Evolutionary conservation across 2,113 vertebrate species (phyloP), one percentile per base, ranked within the genome.

Genomic region (Clarias gariepinus): DNA sequence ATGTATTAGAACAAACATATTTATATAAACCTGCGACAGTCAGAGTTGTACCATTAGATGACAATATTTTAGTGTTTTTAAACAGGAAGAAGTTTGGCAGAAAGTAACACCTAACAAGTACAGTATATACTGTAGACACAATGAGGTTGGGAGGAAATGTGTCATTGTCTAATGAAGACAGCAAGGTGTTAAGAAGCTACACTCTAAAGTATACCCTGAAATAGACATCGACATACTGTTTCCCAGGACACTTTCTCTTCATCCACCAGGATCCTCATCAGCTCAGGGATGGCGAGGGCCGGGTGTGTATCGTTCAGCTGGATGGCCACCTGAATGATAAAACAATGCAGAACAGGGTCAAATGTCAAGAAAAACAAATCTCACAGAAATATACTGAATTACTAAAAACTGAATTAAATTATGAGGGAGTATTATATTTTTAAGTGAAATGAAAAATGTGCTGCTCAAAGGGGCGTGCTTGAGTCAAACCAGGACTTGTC

Each of bases 301-400:
- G 97, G 97, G 89, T 98, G 97, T 1, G 97, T 98, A 90, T 98
- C 97, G 47, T 98, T 98, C 88, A 98, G 94, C 91, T 98, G 97
- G 90, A 98, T 97, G 84, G 97, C 97, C 74, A 98, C 97, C 97
- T 98, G 30, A 36, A 60, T 7, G 19, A 11, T 58, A 25, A 61
- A 81, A 30, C 47, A 47, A 52, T 41, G 23, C 21, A 53, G 53
- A 9, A 21, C 9, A 52, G 21, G 47, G 41, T n/a, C n/a, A 16
- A 78, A 64, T 13, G 21, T 52, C 36, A 74, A 58, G 28, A 10
- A 60, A 80, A 12, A 1, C 4, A 58, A 11, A 19, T 58, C 7
- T 23, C 57, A 61, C 30, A 60, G 10, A 60, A 21, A 80, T 25
- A 7, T 74, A 47, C 21, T 25, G 71, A 25, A 16, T 55, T 53